Evolutionary conservation across 2,113 vertebrate genomes (phyloP).

Genomic region (Marmota monax): DNA sequence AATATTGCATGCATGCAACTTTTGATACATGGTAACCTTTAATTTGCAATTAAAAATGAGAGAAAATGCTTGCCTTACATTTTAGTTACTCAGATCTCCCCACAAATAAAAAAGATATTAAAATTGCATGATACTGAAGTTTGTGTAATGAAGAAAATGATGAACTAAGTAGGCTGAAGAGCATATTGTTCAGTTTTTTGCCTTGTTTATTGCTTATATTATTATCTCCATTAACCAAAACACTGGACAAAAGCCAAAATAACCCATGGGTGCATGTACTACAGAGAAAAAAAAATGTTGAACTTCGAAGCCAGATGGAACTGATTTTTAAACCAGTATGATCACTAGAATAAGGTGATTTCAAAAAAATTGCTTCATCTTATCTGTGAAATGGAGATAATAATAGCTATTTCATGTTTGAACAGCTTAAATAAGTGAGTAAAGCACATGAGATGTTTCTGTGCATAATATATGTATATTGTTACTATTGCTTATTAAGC

Average conservation of each 20-base stretch:
- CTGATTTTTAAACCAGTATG: conserved; percentile 44
- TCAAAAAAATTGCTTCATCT: conserved; percentile 12
- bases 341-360: conserved; percentile 3
- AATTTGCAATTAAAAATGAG: conserved; percentile 73
- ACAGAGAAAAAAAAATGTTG: not conserved
- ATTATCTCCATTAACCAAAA: conserved; percentile 52
- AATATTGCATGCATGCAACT: conserved; percentile 17
- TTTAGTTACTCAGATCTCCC: conserved; percentile 41
- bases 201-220: conserved; percentile 46
- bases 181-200: conserved; percentile 16
- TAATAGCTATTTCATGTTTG: not conserved
- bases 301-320: conserved; percentile 39
- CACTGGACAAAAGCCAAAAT: conserved; percentile 32
- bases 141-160: conserved; percentile 54
- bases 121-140: conserved; percentile 48
- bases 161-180: conserved; percentile 38
- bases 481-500: conserved; percentile 21
- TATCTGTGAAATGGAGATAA: conserved; percentile 26
- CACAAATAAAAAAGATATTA: conserved; percentile 67
- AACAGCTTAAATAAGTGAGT: not conserved
- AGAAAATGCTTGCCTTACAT: conserved; percentile 13
- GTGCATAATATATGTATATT: not conserved
- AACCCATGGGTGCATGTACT: not conserved
- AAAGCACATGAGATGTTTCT: not conserved
- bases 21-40: conserved; percentile 51